phyloP scores from a whole-genome alignment of 1,140 invertebrate genomes.

The Drosophila rufa region DNA sequence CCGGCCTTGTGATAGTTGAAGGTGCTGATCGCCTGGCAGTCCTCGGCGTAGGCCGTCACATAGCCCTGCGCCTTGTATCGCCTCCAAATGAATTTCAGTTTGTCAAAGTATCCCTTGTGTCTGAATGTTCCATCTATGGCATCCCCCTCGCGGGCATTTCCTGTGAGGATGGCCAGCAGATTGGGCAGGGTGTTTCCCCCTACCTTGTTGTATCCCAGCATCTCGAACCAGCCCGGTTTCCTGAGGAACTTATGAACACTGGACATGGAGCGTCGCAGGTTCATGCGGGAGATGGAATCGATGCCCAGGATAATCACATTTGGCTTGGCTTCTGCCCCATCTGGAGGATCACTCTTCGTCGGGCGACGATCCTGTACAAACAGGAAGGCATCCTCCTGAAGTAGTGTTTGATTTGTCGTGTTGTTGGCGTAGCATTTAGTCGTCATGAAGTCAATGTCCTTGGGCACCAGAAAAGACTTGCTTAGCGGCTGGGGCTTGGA shows the following conservation, averaged over 20 bases:
- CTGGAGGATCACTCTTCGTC: too few relatives aligned
- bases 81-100: conserved; percentile 92
- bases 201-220: conserved; percentile 47
- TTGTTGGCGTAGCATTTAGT: not conserved
- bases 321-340: not conserved
- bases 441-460: not conserved
- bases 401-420: not conserved
- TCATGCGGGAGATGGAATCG: conserved; percentile 50
- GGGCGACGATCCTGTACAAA: conserved; percentile 1
- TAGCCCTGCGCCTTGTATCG: conserved; percentile 89
- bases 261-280: conserved; percentile 69
- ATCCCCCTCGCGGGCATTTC: conserved; percentile 85
- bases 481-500: not conserved
- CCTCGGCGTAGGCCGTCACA: conserved; percentile 92
- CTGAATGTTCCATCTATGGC: conserved; percentile 24
- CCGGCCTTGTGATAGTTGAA: conserved; percentile 93
- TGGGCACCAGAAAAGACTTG: not conserved
- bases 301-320: conserved; percentile 28
- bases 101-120: conserved; percentile 83
- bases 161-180: conserved; percentile 90
- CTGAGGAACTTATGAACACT: conserved; percentile 25
- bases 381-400: conserved; percentile 1
- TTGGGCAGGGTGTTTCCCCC: conserved; percentile 93
- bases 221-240: conserved; percentile 19
- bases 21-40: conserved; percentile 89